Percentiles rank a stretch among this genome's conserved stretches.
phyloP scores from a whole-genome alignment of 2,113 vertebrate genomes.

The Indri indri region DNA sequence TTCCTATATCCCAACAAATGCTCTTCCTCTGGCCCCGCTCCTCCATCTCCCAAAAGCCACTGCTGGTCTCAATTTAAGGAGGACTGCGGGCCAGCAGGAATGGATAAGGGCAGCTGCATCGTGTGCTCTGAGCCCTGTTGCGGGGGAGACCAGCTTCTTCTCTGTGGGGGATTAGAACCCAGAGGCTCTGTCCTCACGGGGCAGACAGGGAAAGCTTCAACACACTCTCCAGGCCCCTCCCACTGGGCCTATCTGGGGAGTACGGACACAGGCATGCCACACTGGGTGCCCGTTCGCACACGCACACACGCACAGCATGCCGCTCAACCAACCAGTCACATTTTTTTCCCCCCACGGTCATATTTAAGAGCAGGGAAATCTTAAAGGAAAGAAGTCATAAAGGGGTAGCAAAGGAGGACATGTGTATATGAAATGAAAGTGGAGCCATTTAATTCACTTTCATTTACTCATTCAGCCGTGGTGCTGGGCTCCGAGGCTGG shows the following conservation, averaged over 20 bases:
- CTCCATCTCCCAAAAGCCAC: background rate
- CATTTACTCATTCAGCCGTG: background rate
- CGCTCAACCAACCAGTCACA: background rate
- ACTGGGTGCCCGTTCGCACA: background rate
- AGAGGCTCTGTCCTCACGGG: background rate
- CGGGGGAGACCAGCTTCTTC: background rate
- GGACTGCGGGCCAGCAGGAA: background rate
- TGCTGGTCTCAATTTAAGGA: background rate
- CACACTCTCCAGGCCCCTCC: background rate
- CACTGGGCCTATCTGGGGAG: background rate
- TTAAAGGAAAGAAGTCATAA: background rate
- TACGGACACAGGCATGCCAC: background rate
- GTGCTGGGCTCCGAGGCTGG: background rate
- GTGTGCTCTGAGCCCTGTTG: fast-evolving
- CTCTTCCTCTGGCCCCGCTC: background rate
- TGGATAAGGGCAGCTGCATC: too few relatives aligned
- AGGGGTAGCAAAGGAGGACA: background rate
- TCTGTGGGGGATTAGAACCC: background rate
- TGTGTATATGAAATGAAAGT: background rate
- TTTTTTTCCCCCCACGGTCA: background rate
- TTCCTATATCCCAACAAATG: background rate
- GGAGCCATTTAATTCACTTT: background rate
- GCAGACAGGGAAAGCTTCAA: background rate
- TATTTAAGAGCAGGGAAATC: background rate
- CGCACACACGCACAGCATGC: background rate